A percentile compares a stretch with the other conserved stretches of the same genome.
phyloP scores from a whole-genome alignment of 2,888 invertebrate genomes.

The Papilio protenor region DNA sequence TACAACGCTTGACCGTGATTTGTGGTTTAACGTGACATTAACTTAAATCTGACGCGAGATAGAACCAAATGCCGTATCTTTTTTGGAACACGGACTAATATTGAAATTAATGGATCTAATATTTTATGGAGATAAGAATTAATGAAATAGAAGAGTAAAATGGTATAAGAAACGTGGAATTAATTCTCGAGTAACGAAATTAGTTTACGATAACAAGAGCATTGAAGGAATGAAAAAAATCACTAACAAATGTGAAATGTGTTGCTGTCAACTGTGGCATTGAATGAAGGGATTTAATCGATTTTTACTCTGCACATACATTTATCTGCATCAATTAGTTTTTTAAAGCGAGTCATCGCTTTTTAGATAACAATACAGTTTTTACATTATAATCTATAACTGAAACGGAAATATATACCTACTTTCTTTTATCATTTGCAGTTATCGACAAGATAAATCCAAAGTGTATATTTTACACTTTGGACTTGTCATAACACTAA shows the following conservation, averaged over 20 bases:
- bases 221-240: neutral
- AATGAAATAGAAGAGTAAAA: constrained; percentile 1
- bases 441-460: neutral
- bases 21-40: constrained; percentile 28
- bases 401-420: neutral
- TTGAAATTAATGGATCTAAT: constrained; percentile 28
- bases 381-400: neutral
- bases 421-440: neutral
- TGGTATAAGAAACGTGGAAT: constrained; percentile 3
- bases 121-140: constrained; percentile 23
- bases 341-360: neutral
- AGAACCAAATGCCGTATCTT: constrained; percentile 11
- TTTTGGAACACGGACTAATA: constrained; percentile 23
- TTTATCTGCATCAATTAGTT: neutral
- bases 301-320: neutral
- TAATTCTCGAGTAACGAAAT: constrained; percentile 6
- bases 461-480: neutral
- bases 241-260: constrained; percentile 12
- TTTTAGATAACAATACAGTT: neutral
- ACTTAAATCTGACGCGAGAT: constrained; percentile 31
- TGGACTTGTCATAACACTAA: neutral
- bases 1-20: constrained; percentile 39
- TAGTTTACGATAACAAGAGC: neutral
- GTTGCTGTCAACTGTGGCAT: neutral
- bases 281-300: neutral